Base-by-base conservation (phyloP, 2,113 vertebrate species). In the Microcebus murinus region DNA sequence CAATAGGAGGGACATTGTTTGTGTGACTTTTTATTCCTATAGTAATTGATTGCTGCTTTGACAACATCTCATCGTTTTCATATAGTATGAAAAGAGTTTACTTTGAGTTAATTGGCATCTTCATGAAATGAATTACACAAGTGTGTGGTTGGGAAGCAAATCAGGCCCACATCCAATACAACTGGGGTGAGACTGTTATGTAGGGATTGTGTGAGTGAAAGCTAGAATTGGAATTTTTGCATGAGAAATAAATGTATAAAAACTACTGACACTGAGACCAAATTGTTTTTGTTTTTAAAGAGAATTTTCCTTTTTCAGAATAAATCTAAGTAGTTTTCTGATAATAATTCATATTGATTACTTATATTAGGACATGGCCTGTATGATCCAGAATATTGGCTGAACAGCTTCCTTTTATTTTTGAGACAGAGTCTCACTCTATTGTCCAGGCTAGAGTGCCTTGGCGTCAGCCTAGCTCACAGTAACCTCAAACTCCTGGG, bases 91-190 rank as follows among this genome's bases (percentile, higher is more conserved):
- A 88, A 94, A 70, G 42, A 86, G 45, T 96, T 96, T 45, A 68
- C 73, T 96, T 76, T 80, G 88, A 86, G 93, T 87, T 95, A 93
- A 87, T 76, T 81, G 91, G 48, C n/a, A 25, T 93, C 63, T 48
- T 48, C 25, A 65, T 91, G 68, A 89, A 87, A 89, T 76, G 87
- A 80, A 95, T 81, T 93, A 80, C 18, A 76, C 39, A 52, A 18
- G n/a, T 80, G 10, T 91, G 34, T 87, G 7, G 4, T 8, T 52
- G 15, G 76, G 65, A 84, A 90, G 81, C 42, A 81, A 87, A 55
- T 52, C 36, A 81, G 45, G 2, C 10, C 31, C 48, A 31, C 42
- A 39, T 84, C 48, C 70, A 13, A 50, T 61, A 45, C 50, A 88
- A 90, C 9, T 71, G 45, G 34, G 34, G 45, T 82, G 42, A 76